These are phyloP conservation scores for Cantharis lateralis DNA, from an alignment of 2,888 invertebrate species.

Conservation along the genomic window DNA sequence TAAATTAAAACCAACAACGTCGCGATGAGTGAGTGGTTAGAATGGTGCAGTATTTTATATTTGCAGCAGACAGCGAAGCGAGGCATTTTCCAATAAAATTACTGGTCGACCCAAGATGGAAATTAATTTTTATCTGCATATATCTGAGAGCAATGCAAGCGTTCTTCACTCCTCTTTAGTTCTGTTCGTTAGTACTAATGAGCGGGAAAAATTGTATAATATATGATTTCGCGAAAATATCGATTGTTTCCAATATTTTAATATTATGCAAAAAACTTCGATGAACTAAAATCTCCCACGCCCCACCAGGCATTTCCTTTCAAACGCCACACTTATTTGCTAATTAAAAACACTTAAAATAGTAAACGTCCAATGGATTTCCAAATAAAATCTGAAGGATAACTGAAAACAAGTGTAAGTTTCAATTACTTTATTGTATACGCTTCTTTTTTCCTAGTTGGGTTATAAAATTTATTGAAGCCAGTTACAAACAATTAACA, in stretches of 20 bases:
- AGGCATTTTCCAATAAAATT: conserved; percentile 48
- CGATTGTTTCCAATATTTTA: neutral
- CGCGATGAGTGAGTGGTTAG: conserved; percentile 30
- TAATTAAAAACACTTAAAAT: too few species aligned
- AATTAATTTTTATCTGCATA: conserved; percentile 50
- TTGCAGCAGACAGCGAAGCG: conserved; percentile 44
- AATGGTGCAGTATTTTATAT: conserved; percentile 45
- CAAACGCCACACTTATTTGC: too few species aligned
- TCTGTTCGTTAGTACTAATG: conserved; percentile 22
- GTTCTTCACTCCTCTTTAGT: conserved; percentile 32
- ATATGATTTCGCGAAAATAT: neutral
- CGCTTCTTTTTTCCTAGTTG: neutral
- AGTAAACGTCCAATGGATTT: too few species aligned
- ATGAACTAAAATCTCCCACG: too few species aligned
- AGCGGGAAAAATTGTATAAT: conserved; percentile 19
- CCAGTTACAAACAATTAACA: conserved; percentile 51
- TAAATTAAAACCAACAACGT: conserved; percentile 38
- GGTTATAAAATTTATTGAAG: conserved; percentile 46
- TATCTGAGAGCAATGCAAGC: conserved; percentile 40
- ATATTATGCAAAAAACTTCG: too few species aligned
- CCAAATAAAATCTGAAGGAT: neutral
- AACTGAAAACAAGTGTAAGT: neutral
- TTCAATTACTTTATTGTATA: conserved; percentile 1
- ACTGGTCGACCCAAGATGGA: conserved; percentile 47
- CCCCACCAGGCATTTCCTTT: too few species aligned